These are phyloP conservation scores for Acanthosoma haemorrhoidale DNA, from an alignment of 2,888 invertebrate species.

Conservation along the genomic window DNA sequence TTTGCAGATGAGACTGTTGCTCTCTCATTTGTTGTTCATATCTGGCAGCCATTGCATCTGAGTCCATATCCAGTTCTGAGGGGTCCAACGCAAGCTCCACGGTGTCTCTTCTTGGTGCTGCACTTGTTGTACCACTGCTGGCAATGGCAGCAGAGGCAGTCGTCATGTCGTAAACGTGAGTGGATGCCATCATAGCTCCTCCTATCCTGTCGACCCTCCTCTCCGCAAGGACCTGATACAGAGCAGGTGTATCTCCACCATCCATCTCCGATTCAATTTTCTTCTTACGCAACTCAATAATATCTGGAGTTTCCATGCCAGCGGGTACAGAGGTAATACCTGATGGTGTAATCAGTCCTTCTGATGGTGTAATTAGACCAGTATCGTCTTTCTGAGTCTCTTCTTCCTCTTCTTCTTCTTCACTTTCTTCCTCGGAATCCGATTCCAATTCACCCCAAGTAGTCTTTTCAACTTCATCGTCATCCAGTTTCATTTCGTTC, in stretches of 20 bases:
- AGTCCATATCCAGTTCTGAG: constrained; percentile 88
- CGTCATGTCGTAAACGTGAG: constrained; percentile 94
- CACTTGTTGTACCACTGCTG: constrained; percentile 29
- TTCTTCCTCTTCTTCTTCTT: constrained; percentile 60
- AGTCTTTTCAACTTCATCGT: constrained; percentile 85
- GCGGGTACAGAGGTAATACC: constrained; percentile 85
- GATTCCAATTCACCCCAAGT: constrained; percentile 97
- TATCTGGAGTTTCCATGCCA: constrained; percentile 97
- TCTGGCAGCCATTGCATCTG: constrained; percentile 89
- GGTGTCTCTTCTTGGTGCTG: constrained; percentile 49
- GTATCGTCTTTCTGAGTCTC: constrained; percentile 61
- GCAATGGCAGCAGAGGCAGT: constrained; percentile 49
- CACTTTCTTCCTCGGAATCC: constrained; percentile 67
- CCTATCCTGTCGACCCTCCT: constrained; percentile 84
- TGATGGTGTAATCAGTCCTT: constrained; percentile 90
- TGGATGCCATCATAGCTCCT: constrained; percentile 95
- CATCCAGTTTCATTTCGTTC: constrained; percentile 50
- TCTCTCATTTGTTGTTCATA: constrained; percentile 96
- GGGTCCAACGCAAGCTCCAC: constrained; percentile 96
- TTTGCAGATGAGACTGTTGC: constrained; percentile 78
- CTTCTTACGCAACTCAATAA: constrained; percentile 94
- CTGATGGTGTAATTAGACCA: constrained; percentile 87
- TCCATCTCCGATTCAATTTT: constrained; percentile 95
- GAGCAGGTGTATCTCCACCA: constrained; percentile 85
- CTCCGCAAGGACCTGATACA: constrained; percentile 94